Base-by-base conservation (phyloP, 2,888 invertebrate species). In the Eupithecia inturbata region DNA sequence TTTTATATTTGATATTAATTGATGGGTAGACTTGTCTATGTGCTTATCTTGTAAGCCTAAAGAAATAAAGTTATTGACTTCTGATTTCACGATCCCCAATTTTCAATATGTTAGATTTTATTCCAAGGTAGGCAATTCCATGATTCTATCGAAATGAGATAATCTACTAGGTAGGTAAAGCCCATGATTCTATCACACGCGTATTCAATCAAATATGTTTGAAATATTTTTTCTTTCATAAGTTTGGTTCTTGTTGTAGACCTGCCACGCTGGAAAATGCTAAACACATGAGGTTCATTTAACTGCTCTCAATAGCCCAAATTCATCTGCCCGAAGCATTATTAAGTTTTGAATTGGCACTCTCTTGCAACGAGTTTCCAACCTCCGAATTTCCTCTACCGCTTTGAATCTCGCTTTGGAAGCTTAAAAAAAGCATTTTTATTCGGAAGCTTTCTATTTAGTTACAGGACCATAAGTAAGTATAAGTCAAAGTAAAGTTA, bases 271-370 rank as follows among this genome's bases (percentile, higher is more conserved):
- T 64, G 36, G 28, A 72, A 71, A 71, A 71, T 71, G 71, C 71
- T 60, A 67, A 67, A 72, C 74, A 62, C 70, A 78, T 74, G 67
- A 71, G 57, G 70, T 74, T 68, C 67, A 72, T 74, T 74, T 57
- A 39, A 62, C 31, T 62, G 71, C 36, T 67, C 76, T 75, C 76
- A 68, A 71, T 79, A 67, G 74, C 68, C 60, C 62, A 62, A 73
- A 76, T 71, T 70, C 72, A 64, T 72, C 69, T 72, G 66, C 73
- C 73, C 67, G 71, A 68, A 75, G 72, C 76, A 75, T 78, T 79
- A 79, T 78, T 73, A 74, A 77, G 74, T 79, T 79, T 78, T 73
- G 72, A 73, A 68, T 76, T 76, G 78, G 74, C 74, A 71, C 76
- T 62, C 77, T 69, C 45, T 63, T 75, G 75, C 76, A 72, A 72